A percentile compares a stretch with the other conserved stretches of the same genome.
Conservation (phyloP, 2,113 vertebrate species). For the Brienomyrus longianalis region DNA sequence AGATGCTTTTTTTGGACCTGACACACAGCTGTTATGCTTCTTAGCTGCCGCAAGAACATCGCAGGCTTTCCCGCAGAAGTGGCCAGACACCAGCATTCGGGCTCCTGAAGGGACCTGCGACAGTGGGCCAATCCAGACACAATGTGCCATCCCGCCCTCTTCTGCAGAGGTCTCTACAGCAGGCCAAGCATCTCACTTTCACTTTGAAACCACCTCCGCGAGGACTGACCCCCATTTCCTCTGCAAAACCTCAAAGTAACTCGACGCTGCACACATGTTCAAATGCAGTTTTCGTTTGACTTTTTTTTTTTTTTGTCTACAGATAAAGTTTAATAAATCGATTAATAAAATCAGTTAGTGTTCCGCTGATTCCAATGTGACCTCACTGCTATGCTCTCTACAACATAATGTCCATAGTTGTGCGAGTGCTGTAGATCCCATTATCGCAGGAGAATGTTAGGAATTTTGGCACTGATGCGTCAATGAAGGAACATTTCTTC, state of each 20-base stretch:
- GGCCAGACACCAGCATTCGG: not conserved
- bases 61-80: not conserved
- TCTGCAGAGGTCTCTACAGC: not conserved
- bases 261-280: not conserved
- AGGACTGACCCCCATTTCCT: not conserved
- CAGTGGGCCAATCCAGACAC: not conserved
- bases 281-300: not conserved
- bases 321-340: not conserved
- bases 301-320: not conserved
- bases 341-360: not conserved
- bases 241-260: not conserved
- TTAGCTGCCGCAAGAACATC: not conserved
- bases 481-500: not conserved
- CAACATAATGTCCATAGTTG: not conserved
- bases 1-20: not conserved
- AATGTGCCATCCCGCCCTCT: not conserved
- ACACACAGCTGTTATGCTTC: too few species aligned
- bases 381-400: too few species aligned
- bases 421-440: not conserved
- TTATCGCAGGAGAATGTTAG: constrained; percentile 7
- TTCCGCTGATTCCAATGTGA: not conserved
- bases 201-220: not conserved
- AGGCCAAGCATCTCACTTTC: not conserved
- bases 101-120: not conserved
- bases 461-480: not conserved